A percentile compares a stretch with the other conserved stretches of the same genome.
Evolutionary conservation across 2,797 vertebrate genomes (phyloP).

Genomic region (Sebastes miniatus): DNA sequence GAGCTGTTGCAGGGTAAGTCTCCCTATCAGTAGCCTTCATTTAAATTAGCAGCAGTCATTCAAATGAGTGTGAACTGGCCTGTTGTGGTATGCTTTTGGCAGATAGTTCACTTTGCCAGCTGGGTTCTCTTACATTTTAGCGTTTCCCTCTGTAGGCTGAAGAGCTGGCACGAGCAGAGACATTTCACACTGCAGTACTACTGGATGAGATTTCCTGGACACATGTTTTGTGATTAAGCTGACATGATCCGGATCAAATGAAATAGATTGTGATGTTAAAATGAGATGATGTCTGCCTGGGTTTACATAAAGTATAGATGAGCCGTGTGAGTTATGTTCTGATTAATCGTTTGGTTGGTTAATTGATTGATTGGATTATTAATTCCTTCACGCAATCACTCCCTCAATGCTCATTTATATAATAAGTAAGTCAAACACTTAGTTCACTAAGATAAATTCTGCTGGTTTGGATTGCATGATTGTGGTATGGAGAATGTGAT

Average conservation of each 20-base stretch:
- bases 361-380: not conserved
- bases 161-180: conserved; percentile 5
- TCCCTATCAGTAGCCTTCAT: conserved; percentile 8
- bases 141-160: conserved; percentile 22
- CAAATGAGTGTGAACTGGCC: conserved; percentile 16
- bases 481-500: not conserved
- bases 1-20: conserved; percentile 1
- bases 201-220: not conserved
- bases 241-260: not conserved
- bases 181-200: conserved; percentile 21
- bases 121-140: conserved; percentile 19
- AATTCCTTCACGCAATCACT: not conserved
- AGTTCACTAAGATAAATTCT: not conserved
- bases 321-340: not conserved
- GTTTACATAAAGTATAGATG: not conserved
- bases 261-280: conserved; percentile 3
- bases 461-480: not conserved
- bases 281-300: not conserved
- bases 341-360: not conserved
- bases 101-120: not conserved
- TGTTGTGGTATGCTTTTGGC: not conserved
- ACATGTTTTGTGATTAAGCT: not conserved
- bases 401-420: not conserved
- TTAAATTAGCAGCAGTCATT: conserved; percentile 27
- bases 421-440: not conserved